phyloP scores from a whole-genome alignment of 2,797 vertebrate species.

The Pantherophis vulpinus region DNA sequence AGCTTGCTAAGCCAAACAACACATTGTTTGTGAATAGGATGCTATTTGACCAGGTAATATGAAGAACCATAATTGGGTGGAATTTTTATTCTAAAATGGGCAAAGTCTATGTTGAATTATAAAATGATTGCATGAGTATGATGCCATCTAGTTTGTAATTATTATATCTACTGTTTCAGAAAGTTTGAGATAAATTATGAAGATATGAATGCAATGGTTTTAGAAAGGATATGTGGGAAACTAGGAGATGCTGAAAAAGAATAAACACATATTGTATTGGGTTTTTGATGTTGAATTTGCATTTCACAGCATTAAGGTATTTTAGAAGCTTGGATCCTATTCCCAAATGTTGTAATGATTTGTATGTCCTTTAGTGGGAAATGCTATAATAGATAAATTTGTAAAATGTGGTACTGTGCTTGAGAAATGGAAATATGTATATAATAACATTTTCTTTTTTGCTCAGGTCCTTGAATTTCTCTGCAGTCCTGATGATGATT shows the following conservation, averaged over 20 bases:
- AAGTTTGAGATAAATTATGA: neutral
- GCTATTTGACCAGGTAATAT: slow-evolving; percentile 91
- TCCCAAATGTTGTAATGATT: neutral
- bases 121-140: accelerated
- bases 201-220: neutral
- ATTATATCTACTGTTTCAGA: neutral
- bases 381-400: neutral
- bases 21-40: slow-evolving; percentile 97
- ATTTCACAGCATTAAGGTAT: neutral
- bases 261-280: neutral
- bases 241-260: neutral
- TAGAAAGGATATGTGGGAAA: neutral
- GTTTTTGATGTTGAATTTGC: neutral
- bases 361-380: neutral
- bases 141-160: neutral
- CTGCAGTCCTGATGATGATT: slow-evolving; percentile 93
- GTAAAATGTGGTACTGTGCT: neutral
- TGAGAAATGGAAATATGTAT: neutral
- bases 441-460: slow-evolving; percentile 15
- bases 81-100: neutral
- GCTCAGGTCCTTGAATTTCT: slow-evolving; percentile 93
- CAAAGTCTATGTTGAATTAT: neutral
- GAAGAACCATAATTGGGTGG: neutral
- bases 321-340: neutral
- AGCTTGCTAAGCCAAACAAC: slow-evolving; percentile 95